Percentiles rank a stretch among this genome's conserved stretches.
Conservation (phyloP, 2,888 invertebrate species). For the Nomada goodeniana region DNA sequence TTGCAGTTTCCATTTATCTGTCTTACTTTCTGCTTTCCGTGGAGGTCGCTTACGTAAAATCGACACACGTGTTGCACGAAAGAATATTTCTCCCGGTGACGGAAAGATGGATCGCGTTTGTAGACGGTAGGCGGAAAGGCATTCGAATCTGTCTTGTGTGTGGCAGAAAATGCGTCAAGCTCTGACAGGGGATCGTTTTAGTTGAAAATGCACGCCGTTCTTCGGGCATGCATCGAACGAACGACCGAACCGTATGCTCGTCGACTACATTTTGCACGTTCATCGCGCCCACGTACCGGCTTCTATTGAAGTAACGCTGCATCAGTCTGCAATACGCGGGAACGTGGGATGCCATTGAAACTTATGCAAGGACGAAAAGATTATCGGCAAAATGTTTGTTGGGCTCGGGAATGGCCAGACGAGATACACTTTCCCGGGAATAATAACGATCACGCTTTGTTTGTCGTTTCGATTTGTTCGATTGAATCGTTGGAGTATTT, state of each 20-base stretch:
- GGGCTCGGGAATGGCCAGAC: not conserved
- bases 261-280: slow-evolving; percentile 43
- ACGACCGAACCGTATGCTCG: slow-evolving; percentile 19
- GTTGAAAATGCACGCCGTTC: slow-evolving; percentile 29
- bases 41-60: slow-evolving; percentile 19
- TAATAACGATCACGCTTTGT: not conserved
- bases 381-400: slow-evolving; percentile 51
- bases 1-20: not conserved
- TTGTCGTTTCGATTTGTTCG: not conserved
- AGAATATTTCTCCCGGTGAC: not conserved
- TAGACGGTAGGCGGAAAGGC: slow-evolving; percentile 25
- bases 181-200: slow-evolving; percentile 52
- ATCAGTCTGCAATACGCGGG: slow-evolving; percentile 34
- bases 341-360: slow-evolving; percentile 33
- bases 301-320: slow-evolving; percentile 51
- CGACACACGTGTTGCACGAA: not conserved
- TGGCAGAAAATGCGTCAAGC: slow-evolving; percentile 26
- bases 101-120: slow-evolving; percentile 41
- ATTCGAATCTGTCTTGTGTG: slow-evolving; percentile 45
- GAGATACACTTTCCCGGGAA: not conserved
- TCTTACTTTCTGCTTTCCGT: not conserved
- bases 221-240: not conserved
- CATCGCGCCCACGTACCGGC: slow-evolving; percentile 36
- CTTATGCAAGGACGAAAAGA: slow-evolving; percentile 28
- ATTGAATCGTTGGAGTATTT: too few relatives aligned